Percentiles rank a stretch among this genome's conserved stretches.
phyloP scores from a whole-genome alignment of 2,888 invertebrate species.

The Limnephilus lunatus region DNA sequence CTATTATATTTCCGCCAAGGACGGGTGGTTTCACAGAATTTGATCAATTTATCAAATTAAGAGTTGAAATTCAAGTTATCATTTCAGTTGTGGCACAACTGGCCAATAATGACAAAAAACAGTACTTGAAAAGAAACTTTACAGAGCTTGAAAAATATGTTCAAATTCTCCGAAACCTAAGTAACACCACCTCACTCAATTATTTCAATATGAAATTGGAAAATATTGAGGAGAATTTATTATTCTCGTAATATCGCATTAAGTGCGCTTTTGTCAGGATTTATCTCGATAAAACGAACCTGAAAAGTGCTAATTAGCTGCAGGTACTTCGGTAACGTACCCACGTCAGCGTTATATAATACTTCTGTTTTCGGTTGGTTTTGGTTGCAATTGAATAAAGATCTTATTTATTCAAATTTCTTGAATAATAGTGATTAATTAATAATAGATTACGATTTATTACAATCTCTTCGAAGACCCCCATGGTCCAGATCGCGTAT shows the following conservation, averaged over 20 bases:
- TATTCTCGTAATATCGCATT: neutral
- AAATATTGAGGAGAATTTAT: neutral
- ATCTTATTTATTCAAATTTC: neutral
- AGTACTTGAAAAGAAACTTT: too few species aligned
- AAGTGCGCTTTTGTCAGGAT: slow-evolving; percentile 5
- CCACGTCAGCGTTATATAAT: neutral
- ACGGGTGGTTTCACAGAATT: too few species aligned
- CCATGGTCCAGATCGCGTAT: too few species aligned
- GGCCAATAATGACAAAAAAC: too few species aligned
- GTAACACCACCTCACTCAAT: neutral
- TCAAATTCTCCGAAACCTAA: too few species aligned
- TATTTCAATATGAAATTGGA: neutral
- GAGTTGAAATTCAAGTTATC: too few species aligned
- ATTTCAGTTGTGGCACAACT: too few species aligned
- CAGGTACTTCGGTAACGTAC: neutral
- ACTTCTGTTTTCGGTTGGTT: neutral
- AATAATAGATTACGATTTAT: too few species aligned
- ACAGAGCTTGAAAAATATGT: too few species aligned
- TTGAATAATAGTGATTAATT: neutral
- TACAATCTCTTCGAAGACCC: too few species aligned
- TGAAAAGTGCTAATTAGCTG: neutral
- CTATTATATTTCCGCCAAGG: too few species aligned
- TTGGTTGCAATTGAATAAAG: neutral
- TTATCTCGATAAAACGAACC: neutral
- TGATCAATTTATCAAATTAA: too few species aligned